Evolutionary conservation across 2,888 invertebrate genomes (phyloP), one percentile per base, ranked within the genome.

Genomic region (Oconnorella tubifera): DNA sequence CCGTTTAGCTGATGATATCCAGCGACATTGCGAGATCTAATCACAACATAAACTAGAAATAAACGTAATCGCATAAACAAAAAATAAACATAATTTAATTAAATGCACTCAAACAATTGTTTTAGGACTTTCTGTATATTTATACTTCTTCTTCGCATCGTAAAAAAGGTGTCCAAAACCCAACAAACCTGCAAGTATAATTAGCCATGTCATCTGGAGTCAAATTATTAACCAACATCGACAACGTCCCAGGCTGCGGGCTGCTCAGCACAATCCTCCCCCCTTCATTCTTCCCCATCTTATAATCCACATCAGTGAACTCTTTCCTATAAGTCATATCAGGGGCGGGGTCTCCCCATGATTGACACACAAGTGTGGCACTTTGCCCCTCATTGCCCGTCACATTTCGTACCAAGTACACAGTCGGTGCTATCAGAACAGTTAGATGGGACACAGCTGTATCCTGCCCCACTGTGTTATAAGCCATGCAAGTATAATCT

Each of bases 161-260:
- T n/a, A n/a, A n/a, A n/a, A n/a, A n/a, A n/a, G n/a, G n/a, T n/a
- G n/a, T n/a, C n/a, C n/a, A n/a, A n/a, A n/a, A n/a, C n/a, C n/a
- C 40, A 14, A 40, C 40, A 14, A 40, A 61, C 68, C 49, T 61
- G 63, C 77, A 77, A 2, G 75, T 74, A 71, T 77, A 77, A 49
- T 73, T 71, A 33, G 68, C 68, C 1, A 71, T 71, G 66, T 76
- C 73, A 14, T 62, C 62, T n/a, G 66, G 66, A n/a, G 29, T 33
- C 50, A 67, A 31, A 23, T 68, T 56, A 31, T 57, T 23, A 6
- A 67, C 60, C n/a, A 29, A 49, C 62, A 67, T 56, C 4, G 64
- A 40, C 57, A 67, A 50, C 6, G 48, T 31, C 28, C 53, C 48
- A 2, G 51, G 28, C 2, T 50, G 55, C 28, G 62, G 62, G 29